Percentiles rank a stretch among this genome's conserved stretches.
Conservation (phyloP, 2,113 vertebrate species). For the Alectura lathami region DNA sequence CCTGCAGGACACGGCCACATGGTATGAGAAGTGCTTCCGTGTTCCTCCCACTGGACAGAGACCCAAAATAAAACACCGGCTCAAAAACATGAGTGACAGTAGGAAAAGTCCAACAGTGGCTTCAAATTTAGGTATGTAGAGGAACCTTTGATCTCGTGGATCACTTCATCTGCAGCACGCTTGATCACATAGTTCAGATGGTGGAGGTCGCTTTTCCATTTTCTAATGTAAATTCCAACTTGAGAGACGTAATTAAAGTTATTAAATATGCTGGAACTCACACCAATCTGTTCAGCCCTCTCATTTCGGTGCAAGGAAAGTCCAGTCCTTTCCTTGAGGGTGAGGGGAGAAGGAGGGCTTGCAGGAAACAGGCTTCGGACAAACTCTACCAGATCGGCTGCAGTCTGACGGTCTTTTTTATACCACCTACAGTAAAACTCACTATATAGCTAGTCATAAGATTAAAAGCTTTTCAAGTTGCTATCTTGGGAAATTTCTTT, state of each 20-base stretch:
- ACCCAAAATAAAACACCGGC: not conserved
- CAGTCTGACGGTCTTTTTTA: conserved; percentile 69
- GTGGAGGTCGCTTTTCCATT: not conserved
- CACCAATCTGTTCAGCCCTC: not conserved
- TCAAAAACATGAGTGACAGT: not conserved
- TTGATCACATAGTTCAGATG: not conserved
- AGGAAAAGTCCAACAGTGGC: not conserved
- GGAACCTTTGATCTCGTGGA: not conserved
- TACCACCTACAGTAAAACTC: conserved; percentile 69
- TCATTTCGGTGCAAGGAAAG: not conserved
- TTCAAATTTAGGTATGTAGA: not conserved
- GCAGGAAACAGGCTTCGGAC: conserved; percentile 25
- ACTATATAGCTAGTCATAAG: conserved; percentile 67
- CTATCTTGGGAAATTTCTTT: conserved; percentile 86
- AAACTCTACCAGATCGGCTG: conserved; percentile 51
- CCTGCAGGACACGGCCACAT: accelerated
- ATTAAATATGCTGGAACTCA: not conserved
- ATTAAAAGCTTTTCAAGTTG: conserved; percentile 80
- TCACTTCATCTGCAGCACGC: not conserved
- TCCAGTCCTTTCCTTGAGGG: conserved; percentile 12
- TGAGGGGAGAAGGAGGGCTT: not conserved
- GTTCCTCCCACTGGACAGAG: not conserved
- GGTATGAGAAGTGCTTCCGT: not conserved
- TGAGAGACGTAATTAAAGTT: not conserved
- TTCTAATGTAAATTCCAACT: conserved; percentile 11